Percentiles rank a stretch among this genome's conserved stretches.
phyloP scores from a whole-genome alignment of 2,888 invertebrate species.

The Perdita meconis region DNA sequence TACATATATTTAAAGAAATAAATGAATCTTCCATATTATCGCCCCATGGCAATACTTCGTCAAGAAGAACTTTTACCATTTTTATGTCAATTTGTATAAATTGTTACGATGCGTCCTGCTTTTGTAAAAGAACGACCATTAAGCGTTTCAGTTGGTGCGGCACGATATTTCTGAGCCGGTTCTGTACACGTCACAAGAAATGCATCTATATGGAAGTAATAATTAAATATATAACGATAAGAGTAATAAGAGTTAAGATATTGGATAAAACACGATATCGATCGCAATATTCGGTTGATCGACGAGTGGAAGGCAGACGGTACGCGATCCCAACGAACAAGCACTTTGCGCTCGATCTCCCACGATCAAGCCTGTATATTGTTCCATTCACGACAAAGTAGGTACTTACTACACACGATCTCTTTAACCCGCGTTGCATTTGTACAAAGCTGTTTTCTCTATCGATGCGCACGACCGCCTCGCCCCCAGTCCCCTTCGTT shows the following conservation, averaged over 20 bases:
- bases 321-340: constrained; percentile 42
- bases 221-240: constrained; percentile 64
- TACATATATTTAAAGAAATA: too few relatives aligned
- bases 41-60: too few relatives aligned
- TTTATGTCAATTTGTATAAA: too few relatives aligned
- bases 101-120: too few relatives aligned
- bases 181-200: constrained; percentile 27
- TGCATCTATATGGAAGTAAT: constrained; percentile 65
- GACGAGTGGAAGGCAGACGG: constrained; percentile 47
- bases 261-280: constrained; percentile 57
- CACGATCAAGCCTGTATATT: constrained; percentile 49
- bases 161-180: too few relatives aligned
- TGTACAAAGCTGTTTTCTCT: constrained; percentile 66
- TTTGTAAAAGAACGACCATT: too few relatives aligned
- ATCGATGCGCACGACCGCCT: constrained; percentile 28
- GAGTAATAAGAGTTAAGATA: constrained; percentile 58
- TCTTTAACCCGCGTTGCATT: constrained; percentile 53
- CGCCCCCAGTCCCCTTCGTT: not conserved
- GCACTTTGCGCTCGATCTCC: constrained; percentile 30
- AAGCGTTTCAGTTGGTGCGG: too few relatives aligned
- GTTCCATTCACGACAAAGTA: constrained; percentile 43
- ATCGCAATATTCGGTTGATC: constrained; percentile 59
- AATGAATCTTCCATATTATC: too few relatives aligned
- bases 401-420: constrained; percentile 56
- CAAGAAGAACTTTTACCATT: too few relatives aligned